These are phyloP conservation scores for Linnaemya vulpina DNA, from an alignment of 2,888 invertebrate species.

Conservation along the genomic window DNA sequence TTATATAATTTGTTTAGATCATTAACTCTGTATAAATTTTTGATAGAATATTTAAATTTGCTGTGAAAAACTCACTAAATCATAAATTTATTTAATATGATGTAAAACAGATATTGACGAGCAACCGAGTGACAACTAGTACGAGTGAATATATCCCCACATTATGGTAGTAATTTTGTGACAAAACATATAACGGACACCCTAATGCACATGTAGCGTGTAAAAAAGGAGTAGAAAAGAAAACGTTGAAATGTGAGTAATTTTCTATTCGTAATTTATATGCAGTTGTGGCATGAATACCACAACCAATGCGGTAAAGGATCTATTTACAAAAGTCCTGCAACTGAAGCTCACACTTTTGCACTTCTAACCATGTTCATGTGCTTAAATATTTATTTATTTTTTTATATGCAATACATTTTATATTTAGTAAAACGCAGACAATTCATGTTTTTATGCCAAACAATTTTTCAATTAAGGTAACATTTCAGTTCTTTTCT, in stretches of 20 bases:
- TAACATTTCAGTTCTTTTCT: conserved; percentile 19
- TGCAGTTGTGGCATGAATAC: conserved; percentile 61
- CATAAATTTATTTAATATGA: no score
- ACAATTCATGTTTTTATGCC: conserved; percentile 59
- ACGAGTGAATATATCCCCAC: no score
- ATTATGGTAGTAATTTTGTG: background rate
- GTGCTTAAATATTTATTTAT: background rate
- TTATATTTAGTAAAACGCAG: background rate
- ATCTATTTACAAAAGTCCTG: conserved; percentile 46
- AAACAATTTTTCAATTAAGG: conserved; percentile 70
- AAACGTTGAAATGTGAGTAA: background rate
- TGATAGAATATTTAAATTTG: no score
- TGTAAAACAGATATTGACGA: no score
- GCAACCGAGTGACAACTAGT: no score
- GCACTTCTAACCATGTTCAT: background rate
- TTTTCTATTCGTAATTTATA: conserved; percentile 64
- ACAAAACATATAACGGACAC: background rate
- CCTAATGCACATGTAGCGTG: background rate
- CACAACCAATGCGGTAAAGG: conserved; percentile 61
- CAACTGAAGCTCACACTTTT: conserved; percentile 16
- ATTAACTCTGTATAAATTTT: no score
- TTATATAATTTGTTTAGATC: no score
- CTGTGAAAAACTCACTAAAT: no score
- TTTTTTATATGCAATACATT: background rate
- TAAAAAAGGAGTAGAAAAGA: background rate